Evolutionary conservation across 2,888 invertebrate genomes (phyloP).

Genomic region (Protophormia terraenovae): DNA sequence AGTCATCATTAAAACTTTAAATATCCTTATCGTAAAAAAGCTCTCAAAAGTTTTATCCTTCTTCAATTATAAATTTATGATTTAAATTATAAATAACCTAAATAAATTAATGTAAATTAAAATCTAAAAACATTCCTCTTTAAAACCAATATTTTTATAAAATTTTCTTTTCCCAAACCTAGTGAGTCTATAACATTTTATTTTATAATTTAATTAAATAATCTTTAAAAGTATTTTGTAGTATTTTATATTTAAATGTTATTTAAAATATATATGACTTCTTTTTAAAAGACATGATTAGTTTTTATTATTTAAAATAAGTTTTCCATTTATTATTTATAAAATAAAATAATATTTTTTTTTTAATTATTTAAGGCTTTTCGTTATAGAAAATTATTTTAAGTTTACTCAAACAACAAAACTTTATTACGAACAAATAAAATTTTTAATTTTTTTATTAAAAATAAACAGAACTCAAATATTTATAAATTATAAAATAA

Average conservation of each 20-base stretch:
- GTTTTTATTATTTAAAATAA: slow-evolving; percentile 42
- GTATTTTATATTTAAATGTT: slow-evolving; percentile 44
- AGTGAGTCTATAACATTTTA: slow-evolving; percentile 33
- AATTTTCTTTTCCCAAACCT: slow-evolving; percentile 20
- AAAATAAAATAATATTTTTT: not conserved
- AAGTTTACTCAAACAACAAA: slow-evolving; percentile 28
- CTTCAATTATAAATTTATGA: not conserved
- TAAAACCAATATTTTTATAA: not conserved
- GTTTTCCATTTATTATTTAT: slow-evolving; percentile 41
- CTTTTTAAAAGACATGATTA: slow-evolving; percentile 63
- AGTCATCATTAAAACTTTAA: not conserved
- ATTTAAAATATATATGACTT: slow-evolving; percentile 15
- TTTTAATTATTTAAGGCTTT: slow-evolving; percentile 52
- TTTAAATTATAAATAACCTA: not conserved
- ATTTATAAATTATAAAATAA: not conserved
- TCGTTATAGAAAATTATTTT: slow-evolving; percentile 68
- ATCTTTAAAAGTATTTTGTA: slow-evolving; percentile 58
- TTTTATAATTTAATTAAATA: not conserved
- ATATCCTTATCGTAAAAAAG: too few relatives aligned
- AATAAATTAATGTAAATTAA: not conserved
- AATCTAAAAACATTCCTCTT: slow-evolving; percentile 37
- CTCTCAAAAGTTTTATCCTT: too few relatives aligned
- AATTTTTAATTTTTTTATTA: not conserved
- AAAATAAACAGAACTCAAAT: slow-evolving; percentile 15
- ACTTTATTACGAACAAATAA: not conserved